Conservation (phyloP, 2,113 vertebrate species). For the Neogale vison region DNA sequence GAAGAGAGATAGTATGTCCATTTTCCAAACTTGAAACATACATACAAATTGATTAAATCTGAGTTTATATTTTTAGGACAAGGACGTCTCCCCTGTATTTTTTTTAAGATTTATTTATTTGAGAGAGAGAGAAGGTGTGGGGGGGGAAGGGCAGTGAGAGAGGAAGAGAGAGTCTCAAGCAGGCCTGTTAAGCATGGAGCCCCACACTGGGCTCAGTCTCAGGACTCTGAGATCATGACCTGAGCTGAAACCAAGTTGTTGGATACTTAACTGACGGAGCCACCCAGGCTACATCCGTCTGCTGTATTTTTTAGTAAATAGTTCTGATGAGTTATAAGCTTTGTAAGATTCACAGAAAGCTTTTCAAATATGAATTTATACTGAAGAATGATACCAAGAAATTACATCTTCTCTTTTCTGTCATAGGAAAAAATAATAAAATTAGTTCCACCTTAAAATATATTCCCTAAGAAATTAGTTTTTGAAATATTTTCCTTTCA, state of each 20-base stretch:
- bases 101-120: background rate
- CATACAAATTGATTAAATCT: background rate
- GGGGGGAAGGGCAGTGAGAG: background rate
- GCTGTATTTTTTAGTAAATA: background rate
- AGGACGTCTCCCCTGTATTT: background rate
- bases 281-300: background rate
- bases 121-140: background rate
- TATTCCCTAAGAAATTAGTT: background rate
- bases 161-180: background rate
- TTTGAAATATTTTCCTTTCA: background rate
- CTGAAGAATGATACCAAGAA: background rate
- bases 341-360: background rate
- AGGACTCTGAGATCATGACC: background rate
- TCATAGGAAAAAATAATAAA: background rate
- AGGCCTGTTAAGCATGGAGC: background rate
- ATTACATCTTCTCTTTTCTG: background rate
- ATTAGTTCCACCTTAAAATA: background rate
- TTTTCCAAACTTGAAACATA: conserved; percentile 8
- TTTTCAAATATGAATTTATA: background rate
- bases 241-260: background rate
- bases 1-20: background rate
- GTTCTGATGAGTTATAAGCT: background rate
- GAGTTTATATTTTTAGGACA: background rate
- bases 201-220: background rate
- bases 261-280: background rate